Conservation (phyloP, 2,888 invertebrate genomes). For the Cantharis rufa region DNA sequence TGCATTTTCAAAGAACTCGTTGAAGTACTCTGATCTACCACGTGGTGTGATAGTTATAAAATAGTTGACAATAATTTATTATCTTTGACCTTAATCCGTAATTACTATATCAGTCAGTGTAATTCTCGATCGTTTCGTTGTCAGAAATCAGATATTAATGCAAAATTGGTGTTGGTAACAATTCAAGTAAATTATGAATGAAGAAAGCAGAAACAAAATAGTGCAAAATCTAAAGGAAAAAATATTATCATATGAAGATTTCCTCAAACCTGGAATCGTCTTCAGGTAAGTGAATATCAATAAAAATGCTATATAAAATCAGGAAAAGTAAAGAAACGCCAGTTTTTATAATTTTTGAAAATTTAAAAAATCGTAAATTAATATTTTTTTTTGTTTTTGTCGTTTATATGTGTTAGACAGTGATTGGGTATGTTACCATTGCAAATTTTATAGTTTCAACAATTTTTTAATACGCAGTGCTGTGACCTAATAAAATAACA, state of each 20-base stretch:
- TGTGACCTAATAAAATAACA: background rate
- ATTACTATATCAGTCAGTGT: background rate
- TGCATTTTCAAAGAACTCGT: background rate
- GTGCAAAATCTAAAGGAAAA: background rate
- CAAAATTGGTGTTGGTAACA: background rate
- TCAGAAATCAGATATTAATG: background rate
- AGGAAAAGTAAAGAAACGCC: background rate
- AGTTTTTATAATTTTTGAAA: background rate
- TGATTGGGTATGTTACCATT: background rate
- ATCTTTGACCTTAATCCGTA: background rate
- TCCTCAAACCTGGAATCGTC: slow-evolving; percentile 82
- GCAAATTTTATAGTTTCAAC: background rate
- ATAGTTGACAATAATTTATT: background rate
- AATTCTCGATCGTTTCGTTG: background rate
- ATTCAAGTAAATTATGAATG: background rate
- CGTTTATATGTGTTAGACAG: slow-evolving; percentile 22
- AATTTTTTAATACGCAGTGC: background rate
- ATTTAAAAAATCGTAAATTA: background rate
- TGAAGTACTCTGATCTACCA: background rate
- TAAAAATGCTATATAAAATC: background rate
- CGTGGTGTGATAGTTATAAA: background rate
- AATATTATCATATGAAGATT: slow-evolving; percentile 68
- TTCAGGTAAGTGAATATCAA: slow-evolving; percentile 67
- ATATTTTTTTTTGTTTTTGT: background rate
- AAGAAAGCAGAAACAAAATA: background rate